A percentile compares a stretch with the other conserved stretches of the same genome.
These are phyloP conservation scores for Pachyramphus minor DNA, from an alignment of 2,113 vertebrate species.

Conservation along the genomic window DNA sequence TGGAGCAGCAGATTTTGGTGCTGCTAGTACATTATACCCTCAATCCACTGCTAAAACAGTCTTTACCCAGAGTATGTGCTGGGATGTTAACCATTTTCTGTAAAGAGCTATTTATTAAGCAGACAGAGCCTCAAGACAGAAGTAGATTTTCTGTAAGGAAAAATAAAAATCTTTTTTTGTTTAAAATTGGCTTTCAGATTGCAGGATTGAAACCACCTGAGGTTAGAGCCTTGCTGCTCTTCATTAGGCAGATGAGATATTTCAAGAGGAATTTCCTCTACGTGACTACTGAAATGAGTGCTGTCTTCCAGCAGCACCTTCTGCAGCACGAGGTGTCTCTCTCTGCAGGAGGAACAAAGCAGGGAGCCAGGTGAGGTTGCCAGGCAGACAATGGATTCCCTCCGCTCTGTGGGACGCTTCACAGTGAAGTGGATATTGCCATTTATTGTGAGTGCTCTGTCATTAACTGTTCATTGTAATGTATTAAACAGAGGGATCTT, in stretches of 20 bases:
- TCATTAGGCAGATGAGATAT: conserved; percentile 40
- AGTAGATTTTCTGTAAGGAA: background rate
- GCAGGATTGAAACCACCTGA: background rate
- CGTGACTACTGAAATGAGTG: conserved; percentile 3
- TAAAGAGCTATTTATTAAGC: conserved; percentile 31
- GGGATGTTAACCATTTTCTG: background rate
- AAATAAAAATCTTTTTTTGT: background rate
- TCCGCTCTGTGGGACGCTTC: background rate
- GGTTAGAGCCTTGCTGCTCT: background rate
- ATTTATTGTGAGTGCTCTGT: background rate
- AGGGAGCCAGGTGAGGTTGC: background rate
- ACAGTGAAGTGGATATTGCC: background rate
- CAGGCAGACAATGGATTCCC: background rate
- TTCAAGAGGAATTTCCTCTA: conserved; percentile 42
- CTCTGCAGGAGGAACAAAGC: background rate
- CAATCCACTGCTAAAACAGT: background rate
- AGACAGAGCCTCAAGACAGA: background rate
- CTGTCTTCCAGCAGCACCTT: conserved; percentile 1
- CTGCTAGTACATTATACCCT: background rate
- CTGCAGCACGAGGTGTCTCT: background rate
- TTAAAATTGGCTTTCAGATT: background rate
- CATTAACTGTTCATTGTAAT: background rate
- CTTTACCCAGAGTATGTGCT: background rate
- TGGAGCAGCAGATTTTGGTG: background rate
- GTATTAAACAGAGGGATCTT: background rate